A percentile compares a stretch with the other conserved stretches of the same genome.
Evolutionary conservation across 2,113 vertebrate genomes (phyloP).

Genomic region (Microcebus murinus): DNA sequence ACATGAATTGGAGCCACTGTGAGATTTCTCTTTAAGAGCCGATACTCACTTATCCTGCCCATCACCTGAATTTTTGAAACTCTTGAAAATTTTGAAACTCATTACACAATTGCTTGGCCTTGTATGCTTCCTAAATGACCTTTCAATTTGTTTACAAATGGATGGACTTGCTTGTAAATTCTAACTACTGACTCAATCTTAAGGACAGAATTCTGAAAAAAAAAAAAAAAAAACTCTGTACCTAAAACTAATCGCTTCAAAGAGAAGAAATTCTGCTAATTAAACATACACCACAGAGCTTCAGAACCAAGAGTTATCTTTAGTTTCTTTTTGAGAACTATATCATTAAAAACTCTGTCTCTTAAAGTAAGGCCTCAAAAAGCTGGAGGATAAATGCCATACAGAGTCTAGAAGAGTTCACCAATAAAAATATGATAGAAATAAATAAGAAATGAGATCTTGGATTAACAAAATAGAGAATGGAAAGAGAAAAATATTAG

Average conservation of each 20-base stretch:
- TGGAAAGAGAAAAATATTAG: not conserved
- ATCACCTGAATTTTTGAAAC: not conserved
- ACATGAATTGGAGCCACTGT: not conserved
- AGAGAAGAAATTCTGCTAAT: not conserved
- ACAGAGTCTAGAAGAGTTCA: not conserved
- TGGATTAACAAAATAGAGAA: not conserved
- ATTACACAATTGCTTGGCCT: not conserved
- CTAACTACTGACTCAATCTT: not conserved
- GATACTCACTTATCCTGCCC: not conserved
- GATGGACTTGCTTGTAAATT: not conserved
- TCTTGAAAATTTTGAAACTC: not conserved
- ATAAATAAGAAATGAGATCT: not conserved
- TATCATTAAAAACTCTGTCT: not conserved
- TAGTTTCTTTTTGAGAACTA: not conserved
- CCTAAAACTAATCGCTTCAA: not conserved
- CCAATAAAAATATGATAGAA: not conserved
- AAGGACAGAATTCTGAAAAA: not conserved
- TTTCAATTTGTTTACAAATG: constrained; percentile 30
- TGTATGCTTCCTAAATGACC: not conserved
- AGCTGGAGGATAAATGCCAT: not conserved
- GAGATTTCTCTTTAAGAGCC: not conserved
- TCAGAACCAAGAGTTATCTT: not conserved
- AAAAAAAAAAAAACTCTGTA: not conserved
- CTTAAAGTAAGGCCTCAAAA: constrained; percentile 3
- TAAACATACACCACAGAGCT: not conserved